Percentiles rank a stretch among this genome's conserved stretches.
Conservation (phyloP, 1,140 invertebrate genomes). For the Chironomus tepperi region DNA sequence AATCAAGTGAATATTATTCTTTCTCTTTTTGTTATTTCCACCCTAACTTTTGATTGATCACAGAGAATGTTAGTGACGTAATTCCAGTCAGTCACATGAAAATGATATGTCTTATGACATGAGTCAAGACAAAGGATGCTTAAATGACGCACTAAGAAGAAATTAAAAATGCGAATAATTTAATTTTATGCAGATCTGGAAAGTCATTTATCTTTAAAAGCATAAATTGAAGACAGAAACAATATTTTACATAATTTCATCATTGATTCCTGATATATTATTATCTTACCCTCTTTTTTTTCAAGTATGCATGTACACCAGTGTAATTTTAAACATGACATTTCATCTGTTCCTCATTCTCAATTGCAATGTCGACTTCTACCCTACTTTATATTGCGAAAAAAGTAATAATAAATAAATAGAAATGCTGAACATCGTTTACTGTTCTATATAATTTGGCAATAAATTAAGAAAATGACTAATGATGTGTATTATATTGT, state of each 20-base stretch:
- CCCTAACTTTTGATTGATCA: neutral
- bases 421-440: no score
- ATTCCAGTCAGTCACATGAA: neutral
- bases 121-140: no score
- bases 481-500: no score
- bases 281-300: neutral
- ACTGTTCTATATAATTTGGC: no score
- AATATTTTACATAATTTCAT: slow-evolving; percentile 10
- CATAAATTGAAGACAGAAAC: neutral
- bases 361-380: no score
- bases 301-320: neutral
- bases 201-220: neutral
- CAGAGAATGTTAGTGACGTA: neutral
- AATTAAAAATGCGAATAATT: slow-evolving; percentile 15
- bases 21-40: neutral
- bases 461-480: no score
- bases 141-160: neutral
- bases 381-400: no score
- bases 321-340: neutral
- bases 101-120: no score
- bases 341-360: neutral
- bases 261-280: slow-evolving; percentile 8
- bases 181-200: slow-evolving; percentile 2
- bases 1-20: slow-evolving; percentile 14
- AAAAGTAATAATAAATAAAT: no score